Base-by-base conservation (phyloP, 2,113 vertebrate species). In the Rhodinocichla rosea region DNA sequence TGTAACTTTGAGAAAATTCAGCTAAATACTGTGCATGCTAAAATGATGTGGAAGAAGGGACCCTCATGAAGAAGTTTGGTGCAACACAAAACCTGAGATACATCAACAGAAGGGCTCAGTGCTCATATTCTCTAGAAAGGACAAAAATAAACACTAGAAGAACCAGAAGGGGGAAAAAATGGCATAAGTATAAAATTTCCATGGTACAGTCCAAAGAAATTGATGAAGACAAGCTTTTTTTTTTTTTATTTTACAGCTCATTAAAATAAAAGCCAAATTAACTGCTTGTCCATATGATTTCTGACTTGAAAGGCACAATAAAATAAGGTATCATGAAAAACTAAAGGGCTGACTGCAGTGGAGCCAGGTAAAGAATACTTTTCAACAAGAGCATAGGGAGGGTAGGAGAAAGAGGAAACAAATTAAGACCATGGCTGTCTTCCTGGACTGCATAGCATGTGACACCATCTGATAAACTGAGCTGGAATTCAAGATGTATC, bases 181-280 rank as follows among this genome's bases (percentile, higher is more conserved):
- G 37, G 19, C 26, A 12, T 39, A 86, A 89, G 20, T 40, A 83
- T 59, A 92, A 57, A 45, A 57, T 62, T 89, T 87, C 50, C 30
- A 37, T 39, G 22, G 14, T 21, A 35, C 17, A n/a, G 20, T 76
- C 27, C 63, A 65, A 95, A 90, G 22, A 23, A 86, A 59, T 22
- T 62, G 30, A 50, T 71, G 30, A 84, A 86, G 45, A 69, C 11
- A 83, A 69, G n/a, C n/a, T n/a, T n/a, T n/a, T n/a, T n/a, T n/a
- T n/a, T n/a, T n/a, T n/a, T n/a, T n/a, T n/a, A n/a, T n/a, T n/a
- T n/a, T 67, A 27, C 4, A 86, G 32, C 15, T 90, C 26, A 18
- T 53, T 33, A 77, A 83, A 89, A 77, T 59, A 92, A 89, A 92
- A 95, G n/a, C 20, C 64, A 73, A 49, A 26, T 80, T 73, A 68